A percentile compares a stretch with the other conserved stretches of the same genome.
Conservation (phyloP, 2,113 vertebrate species). For the Etheostoma cragini region DNA sequence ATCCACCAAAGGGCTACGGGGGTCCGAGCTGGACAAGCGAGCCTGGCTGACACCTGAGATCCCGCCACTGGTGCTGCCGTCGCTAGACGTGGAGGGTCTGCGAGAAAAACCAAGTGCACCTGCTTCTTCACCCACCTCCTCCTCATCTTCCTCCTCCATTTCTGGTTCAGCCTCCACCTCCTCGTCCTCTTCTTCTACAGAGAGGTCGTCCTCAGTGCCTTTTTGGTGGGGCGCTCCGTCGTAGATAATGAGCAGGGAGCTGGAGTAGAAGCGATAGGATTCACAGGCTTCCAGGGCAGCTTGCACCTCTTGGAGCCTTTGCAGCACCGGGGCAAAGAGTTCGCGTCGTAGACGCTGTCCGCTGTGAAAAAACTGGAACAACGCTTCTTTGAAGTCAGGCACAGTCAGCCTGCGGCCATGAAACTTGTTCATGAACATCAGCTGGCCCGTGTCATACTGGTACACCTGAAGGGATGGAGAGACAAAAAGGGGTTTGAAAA, state of each 20-base stretch:
- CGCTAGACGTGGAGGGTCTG: slow-evolving; percentile 48
- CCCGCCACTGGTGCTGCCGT: slow-evolving; percentile 43
- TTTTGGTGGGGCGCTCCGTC: slow-evolving; percentile 89
- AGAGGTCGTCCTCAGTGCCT: slow-evolving; percentile 84
- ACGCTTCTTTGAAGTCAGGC: slow-evolving; percentile 94
- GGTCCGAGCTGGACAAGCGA: slow-evolving; percentile 71
- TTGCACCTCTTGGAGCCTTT: slow-evolving; percentile 91
- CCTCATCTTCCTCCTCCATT: slow-evolving; percentile 85
- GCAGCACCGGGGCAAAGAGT: slow-evolving; percentile 92
- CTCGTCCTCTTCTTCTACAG: slow-evolving; percentile 83
- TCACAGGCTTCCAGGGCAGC: slow-evolving; percentile 92
- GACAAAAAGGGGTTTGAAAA: neutral
- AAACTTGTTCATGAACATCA: slow-evolving; percentile 99
- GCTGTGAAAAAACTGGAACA: slow-evolving; percentile 97
- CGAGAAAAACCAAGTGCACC: slow-evolving; percentile 70
- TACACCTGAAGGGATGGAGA: slow-evolving; percentile 88
- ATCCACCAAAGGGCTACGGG: slow-evolving; percentile 86
- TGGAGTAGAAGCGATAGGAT: slow-evolving; percentile 98
- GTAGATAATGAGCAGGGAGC: slow-evolving; percentile 96
- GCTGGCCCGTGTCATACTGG: slow-evolving; percentile 92
- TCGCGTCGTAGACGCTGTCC: slow-evolving; percentile 91
- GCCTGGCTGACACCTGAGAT: slow-evolving; percentile 37
- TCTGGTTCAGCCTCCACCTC: slow-evolving; percentile 52
- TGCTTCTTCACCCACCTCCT: slow-evolving; percentile 53
- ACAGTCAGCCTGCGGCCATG: slow-evolving; percentile 93